phyloP scores from a whole-genome alignment of 2,888 invertebrate species.

The Drosophila hamatofila region DNA sequence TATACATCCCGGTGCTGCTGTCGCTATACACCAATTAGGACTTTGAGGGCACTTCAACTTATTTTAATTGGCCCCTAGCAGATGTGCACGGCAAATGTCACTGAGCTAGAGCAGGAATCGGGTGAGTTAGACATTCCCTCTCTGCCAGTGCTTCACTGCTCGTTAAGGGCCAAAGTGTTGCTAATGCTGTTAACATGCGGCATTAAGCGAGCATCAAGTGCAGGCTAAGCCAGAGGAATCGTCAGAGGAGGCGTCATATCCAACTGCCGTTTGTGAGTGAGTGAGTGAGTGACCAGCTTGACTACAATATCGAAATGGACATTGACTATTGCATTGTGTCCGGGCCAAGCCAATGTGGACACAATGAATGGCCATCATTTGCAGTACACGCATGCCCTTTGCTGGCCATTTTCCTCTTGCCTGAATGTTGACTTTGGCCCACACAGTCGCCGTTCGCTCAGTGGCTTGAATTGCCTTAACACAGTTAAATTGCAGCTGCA shows the following conservation, averaged over 20 bases:
- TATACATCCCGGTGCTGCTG: constrained; percentile 7
- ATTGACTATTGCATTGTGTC: neutral
- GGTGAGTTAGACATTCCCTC: neutral
- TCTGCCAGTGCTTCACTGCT: constrained; percentile 28
- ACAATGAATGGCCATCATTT: constrained; percentile 48
- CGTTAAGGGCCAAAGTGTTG: constrained; percentile 65
- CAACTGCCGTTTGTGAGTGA: constrained; percentile 5
- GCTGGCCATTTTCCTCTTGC: constrained; percentile 12
- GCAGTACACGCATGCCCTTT: constrained; percentile 22
- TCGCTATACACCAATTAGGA: constrained; percentile 47
- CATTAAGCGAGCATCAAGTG: constrained; percentile 72
- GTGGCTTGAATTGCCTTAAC: constrained; percentile 32
- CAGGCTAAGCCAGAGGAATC: constrained; percentile 18
- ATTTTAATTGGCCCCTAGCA: constrained; percentile 35
- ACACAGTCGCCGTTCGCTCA: constrained; percentile 1
- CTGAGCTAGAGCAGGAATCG: constrained; percentile 2
- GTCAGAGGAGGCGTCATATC: constrained; percentile 20
- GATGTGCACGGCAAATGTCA: constrained; percentile 12
- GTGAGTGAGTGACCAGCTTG: constrained; percentile 36
- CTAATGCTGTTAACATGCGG: constrained; percentile 63
- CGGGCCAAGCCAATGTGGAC: neutral
- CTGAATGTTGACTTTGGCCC: constrained; percentile 48
- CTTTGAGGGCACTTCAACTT: constrained; percentile 21
- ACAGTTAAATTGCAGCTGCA: constrained; percentile 42
- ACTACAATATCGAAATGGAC: constrained; percentile 20